Evolutionary conservation across 2,113 vertebrate species (phyloP), one percentile per base, ranked within the genome.

Genomic region (Chaetodon trifascialis): DNA sequence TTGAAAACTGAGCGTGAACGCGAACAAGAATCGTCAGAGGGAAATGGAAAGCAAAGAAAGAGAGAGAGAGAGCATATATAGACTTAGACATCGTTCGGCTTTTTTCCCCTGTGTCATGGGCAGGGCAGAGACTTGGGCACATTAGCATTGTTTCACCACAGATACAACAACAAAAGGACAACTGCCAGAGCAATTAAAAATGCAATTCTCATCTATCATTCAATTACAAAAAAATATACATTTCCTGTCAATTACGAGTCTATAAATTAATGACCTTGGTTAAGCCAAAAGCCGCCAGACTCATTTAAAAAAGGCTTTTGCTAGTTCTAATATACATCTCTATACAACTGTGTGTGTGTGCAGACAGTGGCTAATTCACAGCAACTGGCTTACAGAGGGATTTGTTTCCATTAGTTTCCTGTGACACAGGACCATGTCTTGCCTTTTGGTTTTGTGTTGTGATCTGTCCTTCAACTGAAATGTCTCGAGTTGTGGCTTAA

Each of bases 71-170:
- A 21, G 19, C 54, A 59, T 16, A 60, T 47, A 72, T 38, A 66
- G 25, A 44, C 62, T 63, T 58, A 67, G 17, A 79, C 40, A 60
- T 86, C 66, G 88, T 88, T 78, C 71, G 34, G 11, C 67, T 81
- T 9, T 5, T 60, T 54, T 40, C n/a, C n/a, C 3, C 17, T 54
- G 38, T 80, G 44, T 44, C 34, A 58, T 3, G 10, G 14, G 21
- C 21, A 40, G 42, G 51, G 66, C 42, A 30, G 70, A 19, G 14
- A 55, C 7, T 2, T 52, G 19, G 14, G 63, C 16, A 64, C 72
- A 75, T 73, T 46, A 46, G 58, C 40, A 71, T 42, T 63, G 42
- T 63, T 49, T 36, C n/a, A 23, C 49, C 25, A 47, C 14, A 62
- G 40, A 51, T 58, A 10, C 17, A 64, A 19, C 4, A 49, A 58